These are phyloP conservation scores for Periphyllus acericola DNA, from an alignment of 2,888 invertebrate species.

Conservation along the genomic window DNA sequence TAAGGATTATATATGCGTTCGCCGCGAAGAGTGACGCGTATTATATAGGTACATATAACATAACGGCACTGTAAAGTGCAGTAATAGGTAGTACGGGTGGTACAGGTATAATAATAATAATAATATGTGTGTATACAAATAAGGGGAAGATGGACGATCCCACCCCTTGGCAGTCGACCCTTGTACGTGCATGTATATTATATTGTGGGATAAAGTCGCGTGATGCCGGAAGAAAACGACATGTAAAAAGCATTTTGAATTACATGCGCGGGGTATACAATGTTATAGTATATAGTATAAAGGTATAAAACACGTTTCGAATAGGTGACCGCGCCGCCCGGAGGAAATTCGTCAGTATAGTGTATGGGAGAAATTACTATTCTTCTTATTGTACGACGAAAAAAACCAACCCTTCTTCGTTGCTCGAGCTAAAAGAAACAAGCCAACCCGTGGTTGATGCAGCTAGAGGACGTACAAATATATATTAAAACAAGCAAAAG, in stretches of 20 bases:
- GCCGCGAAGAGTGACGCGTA: too few species aligned
- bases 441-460: too few species aligned
- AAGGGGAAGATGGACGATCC: not conserved
- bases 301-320: not conserved
- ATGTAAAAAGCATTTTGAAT: not conserved
- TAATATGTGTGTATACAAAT: not conserved
- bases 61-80: too few species aligned
- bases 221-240: not conserved
- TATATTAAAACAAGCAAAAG: not conserved
- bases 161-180: not conserved
- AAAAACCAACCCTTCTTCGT: not conserved
- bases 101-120: too few species aligned
- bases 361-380: not conserved
- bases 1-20: too few species aligned
- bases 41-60: too few species aligned
- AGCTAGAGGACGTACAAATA: not conserved
- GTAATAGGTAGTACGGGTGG: too few species aligned
- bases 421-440: not conserved
- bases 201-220: not conserved
- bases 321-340: not conserved
- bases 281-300: too few species aligned
- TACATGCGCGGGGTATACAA: not conserved
- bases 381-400: not conserved
- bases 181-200: not conserved
- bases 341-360: not conserved